Base-by-base conservation (phyloP, 23 tunicate genomes). In the Halocynthia roretzi region DNA sequence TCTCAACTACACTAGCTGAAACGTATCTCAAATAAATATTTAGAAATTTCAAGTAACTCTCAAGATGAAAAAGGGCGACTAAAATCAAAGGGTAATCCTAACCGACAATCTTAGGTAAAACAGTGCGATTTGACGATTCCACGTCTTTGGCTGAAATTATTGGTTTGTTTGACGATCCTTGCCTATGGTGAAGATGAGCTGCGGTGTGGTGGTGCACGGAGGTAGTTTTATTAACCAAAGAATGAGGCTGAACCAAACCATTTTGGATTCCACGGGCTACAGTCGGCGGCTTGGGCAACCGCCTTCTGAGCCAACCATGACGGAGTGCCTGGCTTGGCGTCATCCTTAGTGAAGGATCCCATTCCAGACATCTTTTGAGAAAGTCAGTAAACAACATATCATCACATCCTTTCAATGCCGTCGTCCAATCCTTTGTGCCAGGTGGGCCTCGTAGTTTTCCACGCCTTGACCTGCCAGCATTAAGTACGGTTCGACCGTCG, bases 371-470 rank as follows among this genome's bases (percentile, higher is more conserved):
- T 14, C 96, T 78, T 62, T 81, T 77, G 21, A 95, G 66, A 60
- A 95, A 95, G 85, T 95, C 99, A 11, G 81, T 82, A 73, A 95
- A 95, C 14, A 81, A 80, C 52, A 86, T 76, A 55, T 95, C 99
- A 72, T 95, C 96, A 71, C 93, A 85, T 9, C 96, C 99, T 71
- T 95, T 95, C 7, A 95, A 80, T 6, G 99, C 99, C 8, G 85
- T 77, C 10, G 81, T 70, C 99, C 99, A 95, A 14, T 95, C 99
- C 52, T 82, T 71, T 44, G 89, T 84, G 54, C 99, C 99, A 7
- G 99, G 99, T 7, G 99, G 99, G 21, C 86, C 87, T 10, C 99
- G 84, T 9, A 84, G 83, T 54, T 95, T 95, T 7, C 99, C 99
- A 12, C 99, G 56, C 14, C 91, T 71, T 0, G 96, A 89, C 21